A percentile compares a stretch with the other conserved stretches of the same genome.
Evolutionary conservation across 2,113 vertebrate genomes (phyloP).

Genomic region (Junco hyemalis): DNA sequence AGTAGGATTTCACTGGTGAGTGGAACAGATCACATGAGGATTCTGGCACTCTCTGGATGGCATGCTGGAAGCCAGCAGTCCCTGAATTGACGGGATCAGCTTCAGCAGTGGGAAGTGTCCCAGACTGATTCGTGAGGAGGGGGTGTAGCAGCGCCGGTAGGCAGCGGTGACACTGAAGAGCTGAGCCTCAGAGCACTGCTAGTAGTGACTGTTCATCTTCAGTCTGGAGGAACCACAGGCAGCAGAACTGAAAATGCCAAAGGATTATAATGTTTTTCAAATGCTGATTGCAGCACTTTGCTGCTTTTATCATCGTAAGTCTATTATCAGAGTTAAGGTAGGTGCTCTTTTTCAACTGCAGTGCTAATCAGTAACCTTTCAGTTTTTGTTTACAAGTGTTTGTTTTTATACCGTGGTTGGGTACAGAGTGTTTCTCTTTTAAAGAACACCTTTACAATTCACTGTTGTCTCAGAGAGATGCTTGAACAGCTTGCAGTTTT

Average conservation of each 20-base stretch:
- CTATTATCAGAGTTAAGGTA: conserved; percentile 90
- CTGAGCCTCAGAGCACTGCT: background rate
- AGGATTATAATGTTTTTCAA: conserved; percentile 84
- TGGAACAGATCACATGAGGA: conserved; percentile 80
- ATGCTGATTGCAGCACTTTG: conserved; percentile 87
- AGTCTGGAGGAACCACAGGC: background rate
- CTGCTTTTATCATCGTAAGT: conserved; percentile 92
- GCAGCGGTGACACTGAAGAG: background rate
- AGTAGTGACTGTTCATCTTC: background rate
- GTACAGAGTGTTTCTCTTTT: background rate
- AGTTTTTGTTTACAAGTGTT: background rate
- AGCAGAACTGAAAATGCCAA: conserved; percentile 80
- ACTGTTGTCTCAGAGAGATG: background rate
- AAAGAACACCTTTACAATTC: background rate
- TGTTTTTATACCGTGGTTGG: background rate
- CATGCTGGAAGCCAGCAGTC: conserved; percentile 61
- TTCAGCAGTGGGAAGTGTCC: conserved; percentile 64
- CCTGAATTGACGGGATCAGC: conserved; percentile 63
- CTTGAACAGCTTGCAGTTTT: background rate
- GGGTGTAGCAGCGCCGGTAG: background rate
- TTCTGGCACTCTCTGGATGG: conserved; percentile 77
- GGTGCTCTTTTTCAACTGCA: conserved; percentile 15
- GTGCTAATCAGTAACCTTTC: background rate
- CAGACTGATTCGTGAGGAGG: background rate
- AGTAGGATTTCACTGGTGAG: conserved; percentile 83